These are phyloP conservation scores for Cephus sareptanus DNA, from an alignment of 2,888 invertebrate genomes.

Conservation along the genomic window DNA sequence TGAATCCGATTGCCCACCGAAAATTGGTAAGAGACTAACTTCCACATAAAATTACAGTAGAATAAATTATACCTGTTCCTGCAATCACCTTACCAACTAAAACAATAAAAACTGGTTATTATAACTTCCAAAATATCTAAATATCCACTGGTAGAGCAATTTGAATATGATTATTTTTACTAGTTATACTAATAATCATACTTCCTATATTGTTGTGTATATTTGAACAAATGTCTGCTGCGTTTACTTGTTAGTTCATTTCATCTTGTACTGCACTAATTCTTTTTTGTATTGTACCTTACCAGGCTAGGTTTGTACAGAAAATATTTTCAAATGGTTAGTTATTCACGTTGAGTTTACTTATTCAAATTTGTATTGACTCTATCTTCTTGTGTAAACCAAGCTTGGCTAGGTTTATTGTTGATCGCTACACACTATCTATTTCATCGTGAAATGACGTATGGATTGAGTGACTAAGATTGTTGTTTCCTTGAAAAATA, in stretches of 20 bases:
- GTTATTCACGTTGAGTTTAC: not conserved
- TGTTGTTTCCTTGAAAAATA: constrained; percentile 47
- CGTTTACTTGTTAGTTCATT: not conserved
- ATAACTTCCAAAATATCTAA: not conserved
- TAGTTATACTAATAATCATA: not conserved
- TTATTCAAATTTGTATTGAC: not conserved
- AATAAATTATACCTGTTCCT: not conserved
- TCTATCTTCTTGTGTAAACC: not conserved
- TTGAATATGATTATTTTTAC: not conserved
- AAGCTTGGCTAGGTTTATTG: not conserved
- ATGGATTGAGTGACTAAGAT: not conserved
- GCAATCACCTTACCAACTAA: not conserved
- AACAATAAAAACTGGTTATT: not conserved
- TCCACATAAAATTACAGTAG: not conserved
- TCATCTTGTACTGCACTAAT: not conserved
- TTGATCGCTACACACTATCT: not conserved
- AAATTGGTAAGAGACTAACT: constrained; percentile 75
- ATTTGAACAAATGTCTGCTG: not conserved
- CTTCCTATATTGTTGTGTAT: not conserved
- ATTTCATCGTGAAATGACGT: not conserved
- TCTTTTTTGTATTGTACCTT: not conserved
- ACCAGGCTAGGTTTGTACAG: not conserved
- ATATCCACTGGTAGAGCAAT: not conserved
- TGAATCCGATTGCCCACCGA: constrained; percentile 80
- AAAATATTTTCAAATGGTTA: not conserved